A percentile compares a stretch with the other conserved stretches of the same genome.
phyloP scores from a whole-genome alignment of 2,797 vertebrate species.

The Danio kyathit region DNA sequence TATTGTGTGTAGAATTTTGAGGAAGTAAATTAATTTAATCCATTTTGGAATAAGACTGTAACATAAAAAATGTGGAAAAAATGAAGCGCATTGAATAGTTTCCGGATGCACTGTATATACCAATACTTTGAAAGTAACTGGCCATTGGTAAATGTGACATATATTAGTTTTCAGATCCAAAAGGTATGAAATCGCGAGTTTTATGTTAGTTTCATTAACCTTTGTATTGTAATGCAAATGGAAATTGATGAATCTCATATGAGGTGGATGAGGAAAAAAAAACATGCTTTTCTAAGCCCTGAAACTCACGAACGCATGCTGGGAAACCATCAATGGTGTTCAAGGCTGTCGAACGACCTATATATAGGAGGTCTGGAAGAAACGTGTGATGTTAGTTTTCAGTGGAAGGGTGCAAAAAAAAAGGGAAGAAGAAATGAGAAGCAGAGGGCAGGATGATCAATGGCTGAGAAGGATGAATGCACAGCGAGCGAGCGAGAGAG shows the following conservation, averaged over 20 bases:
- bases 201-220: background rate
- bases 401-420: conserved; percentile 7
- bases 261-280: too few relatives aligned
- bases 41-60: too few relatives aligned
- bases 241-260: background rate
- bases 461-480: conserved; percentile 17
- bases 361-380: conserved; percentile 1
- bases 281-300: background rate
- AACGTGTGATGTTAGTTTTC: conserved; percentile 12
- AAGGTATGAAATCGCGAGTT: background rate
- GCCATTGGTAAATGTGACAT: too few relatives aligned
- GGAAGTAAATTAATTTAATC: too few relatives aligned
- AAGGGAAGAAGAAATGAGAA: conserved; percentile 24
- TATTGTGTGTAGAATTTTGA: too few relatives aligned
- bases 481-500: conserved; percentile 15
- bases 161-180: too few relatives aligned
- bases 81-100: too few relatives aligned
- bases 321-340: conserved; percentile 2
- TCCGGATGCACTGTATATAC: too few relatives aligned
- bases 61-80: too few relatives aligned
- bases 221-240: background rate
- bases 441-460: conserved; percentile 43
- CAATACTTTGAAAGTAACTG: too few relatives aligned
- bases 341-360: background rate
- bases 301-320: background rate